Base-by-base conservation (phyloP, 1,140 invertebrate species). In the Sesamia nonagrioides region DNA sequence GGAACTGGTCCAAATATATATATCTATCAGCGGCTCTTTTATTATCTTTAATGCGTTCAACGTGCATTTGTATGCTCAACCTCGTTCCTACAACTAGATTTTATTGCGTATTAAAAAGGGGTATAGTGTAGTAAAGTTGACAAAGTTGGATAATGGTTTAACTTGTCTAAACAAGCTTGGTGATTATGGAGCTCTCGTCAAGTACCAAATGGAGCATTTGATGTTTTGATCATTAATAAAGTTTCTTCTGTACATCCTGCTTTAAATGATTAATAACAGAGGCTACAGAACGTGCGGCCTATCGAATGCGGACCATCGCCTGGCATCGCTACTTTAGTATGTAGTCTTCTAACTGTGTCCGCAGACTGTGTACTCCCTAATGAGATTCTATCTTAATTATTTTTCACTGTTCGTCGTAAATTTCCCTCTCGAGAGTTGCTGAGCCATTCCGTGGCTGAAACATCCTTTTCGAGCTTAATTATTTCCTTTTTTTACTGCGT, bases 401-500 rank as follows among this genome's bases (percentile, higher is more conserved):
- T 86, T 85, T 87, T 86, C 82, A 84, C 78, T 84, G 79, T 82
- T 86, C 73, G 74, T 84, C 82, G 81, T 84, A 84, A 88, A 86
- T 83, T 84, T 83, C 48, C 60, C 77, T 82, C 75, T 48, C 61
- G 71, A 84, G 84, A 84, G 76, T 73, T 82, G 81, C 84, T 82
- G 81, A 86, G 80, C 82, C 84, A 88, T 89, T 90, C 77, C 79
- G 78, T 71, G 77, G 80, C 81, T 81, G 88, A 88, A 90, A 90
- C 84, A 91, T 88, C 84, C 85, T 86, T 89, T 84, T 82, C 82
- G 77, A 81, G 84, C 84, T 90, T 91, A 91, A 91, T 91, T 90
- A 90, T 91, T 87, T 88, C 83, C 86, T 87, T 88, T 89, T 87
- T 90, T 89, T 86, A 86, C 80, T 77, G 79, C 88, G 88, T 88